These are phyloP conservation scores for Zaprionus lachaisei DNA, from an alignment of 1,140 invertebrate species.

Conservation along the genomic window DNA sequence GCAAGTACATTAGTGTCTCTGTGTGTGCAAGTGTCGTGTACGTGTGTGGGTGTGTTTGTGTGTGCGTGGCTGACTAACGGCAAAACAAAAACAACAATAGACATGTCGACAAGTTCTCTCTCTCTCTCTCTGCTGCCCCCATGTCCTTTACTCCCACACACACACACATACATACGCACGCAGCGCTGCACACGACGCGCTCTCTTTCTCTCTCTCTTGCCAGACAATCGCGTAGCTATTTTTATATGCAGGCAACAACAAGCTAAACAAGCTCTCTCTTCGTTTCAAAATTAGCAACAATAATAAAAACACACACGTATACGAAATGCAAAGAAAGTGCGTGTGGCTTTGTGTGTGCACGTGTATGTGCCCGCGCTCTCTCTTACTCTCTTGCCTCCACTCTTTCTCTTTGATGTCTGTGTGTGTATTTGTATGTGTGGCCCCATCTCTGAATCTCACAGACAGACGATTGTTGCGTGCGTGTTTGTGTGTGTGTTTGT, in stretches of 20 bases:
- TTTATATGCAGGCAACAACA: slow-evolving; percentile 52
- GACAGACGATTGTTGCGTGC: slow-evolving; percentile 13
- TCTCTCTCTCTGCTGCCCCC: slow-evolving; percentile 16
- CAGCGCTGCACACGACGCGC: neutral
- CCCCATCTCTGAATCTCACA: slow-evolving; percentile 12
- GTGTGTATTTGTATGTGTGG: neutral
- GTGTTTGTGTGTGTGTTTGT: slow-evolving; percentile 26
- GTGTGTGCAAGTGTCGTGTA: slow-evolving; percentile 6
- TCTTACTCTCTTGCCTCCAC: neutral
- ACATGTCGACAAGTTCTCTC: slow-evolving; percentile 14
- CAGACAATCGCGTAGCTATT: slow-evolving; percentile 55
- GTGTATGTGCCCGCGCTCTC: slow-evolving; percentile 14
- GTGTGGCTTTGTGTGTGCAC: slow-evolving; percentile 40
- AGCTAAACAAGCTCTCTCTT: slow-evolving; percentile 30
- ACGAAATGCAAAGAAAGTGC: slow-evolving; percentile 68
- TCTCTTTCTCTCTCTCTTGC: slow-evolving; percentile 4
- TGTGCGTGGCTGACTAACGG: slow-evolving; percentile 23
- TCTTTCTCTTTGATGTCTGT: neutral
- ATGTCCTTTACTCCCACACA: slow-evolving; percentile 45
- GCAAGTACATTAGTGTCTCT: slow-evolving; percentile 15
- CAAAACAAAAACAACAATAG: slow-evolving; percentile 23
- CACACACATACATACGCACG: slow-evolving; percentile 12
- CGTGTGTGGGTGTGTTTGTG: slow-evolving; percentile 5
- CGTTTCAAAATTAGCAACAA: slow-evolving; percentile 74
- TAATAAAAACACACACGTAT: slow-evolving; percentile 54